Evolutionary conservation across 2,797 vertebrate genomes (phyloP).

Genomic region (Rhinogobio ventralis): DNA sequence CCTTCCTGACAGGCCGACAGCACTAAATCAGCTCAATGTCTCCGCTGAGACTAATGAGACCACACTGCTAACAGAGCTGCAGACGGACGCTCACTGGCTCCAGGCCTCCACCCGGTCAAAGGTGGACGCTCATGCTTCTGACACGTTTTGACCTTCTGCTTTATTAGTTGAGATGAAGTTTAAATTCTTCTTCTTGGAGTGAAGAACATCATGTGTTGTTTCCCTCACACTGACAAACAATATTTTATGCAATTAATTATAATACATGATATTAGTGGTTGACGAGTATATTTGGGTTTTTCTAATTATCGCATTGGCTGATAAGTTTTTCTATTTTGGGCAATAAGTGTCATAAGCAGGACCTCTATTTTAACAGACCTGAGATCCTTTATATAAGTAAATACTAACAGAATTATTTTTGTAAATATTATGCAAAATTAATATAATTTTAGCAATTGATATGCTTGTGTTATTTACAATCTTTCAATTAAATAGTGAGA

Average conservation of each 20-base stretch:
- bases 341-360: background rate
- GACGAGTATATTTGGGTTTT: background rate
- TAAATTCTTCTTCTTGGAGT: background rate
- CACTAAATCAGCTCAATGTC: constrained; percentile 49
- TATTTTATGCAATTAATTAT: background rate
- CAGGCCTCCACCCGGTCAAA: background rate
- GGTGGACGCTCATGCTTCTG: background rate
- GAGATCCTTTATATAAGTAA: background rate
- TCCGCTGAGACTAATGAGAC: constrained; percentile 54
- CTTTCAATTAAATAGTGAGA: background rate
- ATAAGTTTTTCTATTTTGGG: background rate
- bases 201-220: background rate
- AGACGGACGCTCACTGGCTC: constrained; percentile 4
- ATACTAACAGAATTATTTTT: background rate
- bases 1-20: constrained; percentile 44
- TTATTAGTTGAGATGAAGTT: background rate
- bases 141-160: background rate
- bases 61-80: constrained; percentile 17
- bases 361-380: background rate
- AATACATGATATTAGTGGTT: background rate
- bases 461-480: background rate
- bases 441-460: background rate
- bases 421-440: background rate
- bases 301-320: background rate
- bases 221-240: background rate